Percentiles rank a stretch among this genome's conserved stretches.
Evolutionary conservation across 2,888 invertebrate species (phyloP).

Genomic region (Drosophila atroscutellata): DNA sequence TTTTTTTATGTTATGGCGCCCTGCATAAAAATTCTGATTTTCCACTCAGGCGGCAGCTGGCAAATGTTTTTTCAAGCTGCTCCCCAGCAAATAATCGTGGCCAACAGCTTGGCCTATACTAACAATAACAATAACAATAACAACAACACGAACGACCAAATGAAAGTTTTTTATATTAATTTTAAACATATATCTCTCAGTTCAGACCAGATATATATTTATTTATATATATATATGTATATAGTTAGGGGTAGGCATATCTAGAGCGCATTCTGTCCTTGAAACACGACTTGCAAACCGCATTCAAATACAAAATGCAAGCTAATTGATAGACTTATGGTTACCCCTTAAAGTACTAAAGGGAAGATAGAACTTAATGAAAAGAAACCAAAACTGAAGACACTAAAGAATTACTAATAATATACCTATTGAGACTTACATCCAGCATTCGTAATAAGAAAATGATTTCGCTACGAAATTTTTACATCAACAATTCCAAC

Average conservation of each 20-base stretch:
- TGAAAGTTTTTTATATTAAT: slow-evolving; percentile 2
- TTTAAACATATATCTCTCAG: slow-evolving; percentile 12
- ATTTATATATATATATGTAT: neutral
- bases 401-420: neutral
- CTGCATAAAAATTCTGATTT: slow-evolving; percentile 40
- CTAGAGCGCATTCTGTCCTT: slow-evolving; percentile 34
- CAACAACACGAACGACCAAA: neutral
- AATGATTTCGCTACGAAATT: neutral
- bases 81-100: slow-evolving; percentile 7
- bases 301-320: neutral
- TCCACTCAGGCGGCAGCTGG: slow-evolving; percentile 8
- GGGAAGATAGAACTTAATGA: neutral
- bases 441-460: neutral
- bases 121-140: slow-evolving; percentile 7
- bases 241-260: neutral
- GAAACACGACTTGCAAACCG: slow-evolving; percentile 25
- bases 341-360: neutral
- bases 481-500: neutral
- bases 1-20: slow-evolving; percentile 27
- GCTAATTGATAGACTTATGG: neutral
- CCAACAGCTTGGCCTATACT: slow-evolving; percentile 25
- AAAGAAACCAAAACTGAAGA: neutral
- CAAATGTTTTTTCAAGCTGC: slow-evolving; percentile 24
- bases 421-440: neutral
- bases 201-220: slow-evolving; percentile 5